Evolutionary conservation across 1,140 invertebrate species (phyloP).

Genomic region (Chrysoperla carnea): DNA sequence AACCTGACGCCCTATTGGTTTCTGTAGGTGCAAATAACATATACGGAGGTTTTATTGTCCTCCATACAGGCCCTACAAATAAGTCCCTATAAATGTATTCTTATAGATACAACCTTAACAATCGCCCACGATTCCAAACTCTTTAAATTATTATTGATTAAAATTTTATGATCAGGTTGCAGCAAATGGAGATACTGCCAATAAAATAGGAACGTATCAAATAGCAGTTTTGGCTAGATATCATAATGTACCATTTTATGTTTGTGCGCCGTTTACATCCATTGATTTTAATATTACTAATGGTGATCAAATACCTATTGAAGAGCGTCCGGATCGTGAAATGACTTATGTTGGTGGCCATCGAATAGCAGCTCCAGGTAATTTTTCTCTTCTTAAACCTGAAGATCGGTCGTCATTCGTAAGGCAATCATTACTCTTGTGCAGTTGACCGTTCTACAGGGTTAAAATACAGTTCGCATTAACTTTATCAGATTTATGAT

Average conservation of each 20-base stretch:
- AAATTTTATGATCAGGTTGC: constrained; percentile 39
- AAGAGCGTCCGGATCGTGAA: constrained; percentile 78
- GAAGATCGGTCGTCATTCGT: too few relatives aligned
- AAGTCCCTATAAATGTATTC: too few relatives aligned
- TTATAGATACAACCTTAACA: too few relatives aligned
- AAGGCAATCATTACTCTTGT: too few relatives aligned
- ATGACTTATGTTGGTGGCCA: constrained; percentile 75
- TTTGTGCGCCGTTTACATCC: constrained; percentile 84
- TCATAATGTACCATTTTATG: constrained; percentile 87
- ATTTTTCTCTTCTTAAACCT: constrained; percentile 5
- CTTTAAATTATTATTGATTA: not conserved
- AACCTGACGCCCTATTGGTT: too few relatives aligned
- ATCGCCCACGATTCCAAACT: too few relatives aligned
- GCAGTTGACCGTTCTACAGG: too few relatives aligned
- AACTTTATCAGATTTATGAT: too few relatives aligned
- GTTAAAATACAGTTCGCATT: too few relatives aligned
- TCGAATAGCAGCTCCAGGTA: constrained; percentile 68
- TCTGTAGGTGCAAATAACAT: too few relatives aligned
- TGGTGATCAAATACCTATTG: constrained; percentile 81
- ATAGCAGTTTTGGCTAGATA: constrained; percentile 83
- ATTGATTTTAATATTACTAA: constrained; percentile 67
- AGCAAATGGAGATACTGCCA: constrained; percentile 94
- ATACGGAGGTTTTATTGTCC: too few relatives aligned
- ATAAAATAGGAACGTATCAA: constrained; percentile 99
- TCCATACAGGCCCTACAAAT: too few relatives aligned